Base-by-base conservation (phyloP, 2,113 vertebrate genomes). In the Scophthalmus maximus region DNA sequence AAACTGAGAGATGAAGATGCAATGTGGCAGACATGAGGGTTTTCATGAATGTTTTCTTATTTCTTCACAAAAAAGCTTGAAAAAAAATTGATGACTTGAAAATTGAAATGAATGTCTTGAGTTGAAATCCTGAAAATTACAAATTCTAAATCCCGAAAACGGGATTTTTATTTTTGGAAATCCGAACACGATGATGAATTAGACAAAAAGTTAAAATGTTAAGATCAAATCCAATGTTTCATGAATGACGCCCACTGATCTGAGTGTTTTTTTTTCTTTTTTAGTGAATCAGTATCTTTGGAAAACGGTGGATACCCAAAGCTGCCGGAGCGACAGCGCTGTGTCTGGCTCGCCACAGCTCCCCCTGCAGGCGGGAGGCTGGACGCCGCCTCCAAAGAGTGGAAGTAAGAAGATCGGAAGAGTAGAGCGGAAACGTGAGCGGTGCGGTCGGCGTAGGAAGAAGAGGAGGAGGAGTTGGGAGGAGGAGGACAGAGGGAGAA, bases 331-430 rank as follows among this genome's bases (percentile, higher is more conserved):
- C 83, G 89, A 76, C 94, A 76, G 68, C 86, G 91, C 80, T 90
- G 92, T 61, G 79, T 77, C 73, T 61, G 89, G 89, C 89, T 87
- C 11, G 85, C 3, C 25, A 6, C 83, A 78, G 91, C 92, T 76
- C 92, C 92, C 70, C 95, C 94, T 88, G 93, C 86, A 89, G 94
- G 91, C 53, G 92, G 89, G 29, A 94, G 92, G 82, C 92, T 90
- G 7, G 92, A 90, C 60, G 85, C 49, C 65, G 92, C 85, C 73
- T 96, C 94, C 92, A 82, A 78, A 88, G 95, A 95, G 49, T 92
- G 93, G 91, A 94, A 93, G 84, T 92, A 92, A 78, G 95, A 95
- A 83, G 94, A 94, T 73, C 86, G 92, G 85, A 94, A 87, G 86
- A 95, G 94, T 84, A 94, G 88, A 83, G 92, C 92, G 78, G 88